phyloP scores from a whole-genome alignment of 2,113 vertebrate species.

The Rhinolophus ferrumequinum region DNA sequence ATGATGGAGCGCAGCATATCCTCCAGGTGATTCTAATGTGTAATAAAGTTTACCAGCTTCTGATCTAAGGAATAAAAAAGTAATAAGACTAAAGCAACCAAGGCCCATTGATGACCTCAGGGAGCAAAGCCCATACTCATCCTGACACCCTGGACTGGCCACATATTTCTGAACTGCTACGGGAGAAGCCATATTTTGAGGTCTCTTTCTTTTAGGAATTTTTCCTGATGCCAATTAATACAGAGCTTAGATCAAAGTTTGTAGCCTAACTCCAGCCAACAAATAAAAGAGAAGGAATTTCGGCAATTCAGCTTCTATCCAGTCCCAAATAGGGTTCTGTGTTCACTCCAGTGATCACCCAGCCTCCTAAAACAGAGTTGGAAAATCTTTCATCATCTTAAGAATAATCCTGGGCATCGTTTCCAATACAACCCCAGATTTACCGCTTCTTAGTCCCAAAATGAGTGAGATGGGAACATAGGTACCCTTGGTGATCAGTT shows the following conservation, averaged over 20 bases:
- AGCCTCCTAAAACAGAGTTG: not conserved
- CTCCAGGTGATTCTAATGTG: not conserved
- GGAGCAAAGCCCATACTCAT: not conserved
- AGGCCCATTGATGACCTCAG: not conserved
- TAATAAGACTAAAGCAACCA: not conserved
- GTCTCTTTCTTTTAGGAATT: not conserved
- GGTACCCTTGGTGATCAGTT: not conserved
- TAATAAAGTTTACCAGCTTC: not conserved
- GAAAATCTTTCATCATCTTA: slow-evolving; percentile 5
- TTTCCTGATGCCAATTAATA: slow-evolving; percentile 31
- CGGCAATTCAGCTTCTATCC: not conserved
- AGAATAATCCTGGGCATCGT: not conserved
- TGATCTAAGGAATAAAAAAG: not conserved
- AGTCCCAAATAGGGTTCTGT: not conserved
- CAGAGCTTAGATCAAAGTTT: slow-evolving; percentile 3
- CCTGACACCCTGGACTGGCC: not conserved
- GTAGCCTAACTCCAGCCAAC: not conserved
- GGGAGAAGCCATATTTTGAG: not conserved
- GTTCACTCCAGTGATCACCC: slow-evolving; percentile 9
- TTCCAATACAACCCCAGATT: not conserved
- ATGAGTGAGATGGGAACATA: not conserved
- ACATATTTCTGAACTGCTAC: not conserved
- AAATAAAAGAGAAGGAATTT: slow-evolving; percentile 35
- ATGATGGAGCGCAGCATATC: not conserved
- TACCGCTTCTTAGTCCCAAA: not conserved